Base-by-base conservation (phyloP, 2,113 vertebrate genomes). In the Zapornia atra region DNA sequence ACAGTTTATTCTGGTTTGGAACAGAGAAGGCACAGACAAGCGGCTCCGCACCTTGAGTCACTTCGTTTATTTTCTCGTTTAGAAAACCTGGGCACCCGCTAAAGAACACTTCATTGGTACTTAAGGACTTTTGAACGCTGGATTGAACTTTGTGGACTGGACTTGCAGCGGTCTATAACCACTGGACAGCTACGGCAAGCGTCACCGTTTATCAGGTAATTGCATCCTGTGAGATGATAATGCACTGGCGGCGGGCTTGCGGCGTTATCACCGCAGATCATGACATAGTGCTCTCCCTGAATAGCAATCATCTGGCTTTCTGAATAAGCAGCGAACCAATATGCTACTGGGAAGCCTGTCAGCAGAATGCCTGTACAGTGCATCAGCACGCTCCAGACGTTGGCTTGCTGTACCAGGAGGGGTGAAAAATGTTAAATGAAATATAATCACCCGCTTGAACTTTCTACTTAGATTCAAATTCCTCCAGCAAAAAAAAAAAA, bases 41-140 rank as follows among this genome's bases (percentile, higher is more conserved):
- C 6, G 3, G 54, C 93, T 91, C 79, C 8, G 56, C 0, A 4
- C 76, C 82, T 88, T 6, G 44, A 92, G 76, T 64, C 34, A 7
- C 78, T 91, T 33, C 1, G 19, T 86, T 96, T 94, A 82, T 91
- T 96, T 93, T 80, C 77, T 91, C 85, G 65, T 95, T 95, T 92
- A 88, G 17, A 89, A 81, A 95, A 84, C 78, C 44, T 6, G 6
- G 91, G 54, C 70, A 94, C 34, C 68, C 2, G 15, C 71, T 26
- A 11, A 71, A 92, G 89, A 93, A 77, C 83, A 79, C 79, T 92
- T 94, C 71, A 72, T 2, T 4, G 59, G 56, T 60, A 76, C 89
- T 93, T 82, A 73, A 90, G 78, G 86, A 91, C 69, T 93, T 95
- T 2, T 63, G 77, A 93, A 64, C n/a, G 17, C 18, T 1, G 40